phyloP scores from a whole-genome alignment of 2,113 vertebrate genomes.

The Gymnobelideus leadbeateri region DNA sequence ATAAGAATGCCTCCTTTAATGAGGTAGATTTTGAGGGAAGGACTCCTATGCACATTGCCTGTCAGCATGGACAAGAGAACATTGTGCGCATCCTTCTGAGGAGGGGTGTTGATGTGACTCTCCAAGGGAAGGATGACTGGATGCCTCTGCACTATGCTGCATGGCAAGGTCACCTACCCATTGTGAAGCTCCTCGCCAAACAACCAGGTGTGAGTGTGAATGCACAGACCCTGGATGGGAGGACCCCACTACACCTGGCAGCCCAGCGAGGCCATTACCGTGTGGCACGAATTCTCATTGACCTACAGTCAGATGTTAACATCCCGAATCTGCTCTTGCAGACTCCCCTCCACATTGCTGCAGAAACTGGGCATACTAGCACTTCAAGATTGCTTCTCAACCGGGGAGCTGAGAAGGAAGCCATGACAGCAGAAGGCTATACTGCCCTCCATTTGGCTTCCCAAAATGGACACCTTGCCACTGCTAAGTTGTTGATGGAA shows the following conservation, averaged over 20 bases:
- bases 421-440: conserved; percentile 84
- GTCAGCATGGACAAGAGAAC: conserved; percentile 96
- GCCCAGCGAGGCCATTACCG: conserved; percentile 96
- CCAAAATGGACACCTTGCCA: conserved; percentile 90
- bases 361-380: conserved; percentile 96
- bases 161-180: conserved; percentile 96
- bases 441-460: conserved; percentile 93
- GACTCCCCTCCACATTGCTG: conserved; percentile 92
- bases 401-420: conserved; percentile 87
- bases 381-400: conserved; percentile 94
- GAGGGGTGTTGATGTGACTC: conserved; percentile 87
- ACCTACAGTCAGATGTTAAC: conserved; percentile 88
- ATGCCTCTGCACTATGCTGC: conserved; percentile 93
- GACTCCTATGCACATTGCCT: conserved; percentile 94
- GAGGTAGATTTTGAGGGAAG: conserved; percentile 94
- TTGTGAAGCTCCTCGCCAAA: conserved; percentile 94
- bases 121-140: conserved; percentile 93
- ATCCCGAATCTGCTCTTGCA: conserved; percentile 81
- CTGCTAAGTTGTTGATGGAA: conserved; percentile 91
- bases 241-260: conserved; percentile 94
- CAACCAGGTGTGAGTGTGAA: conserved; percentile 90
- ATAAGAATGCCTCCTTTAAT: conserved; percentile 87
- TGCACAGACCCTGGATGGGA: conserved; percentile 90
- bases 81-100: conserved; percentile 93
- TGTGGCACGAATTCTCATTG: conserved; percentile 94